These are phyloP conservation scores for Perizoma affinitatum DNA, from an alignment of 2,888 invertebrate species.

Conservation along the genomic window DNA sequence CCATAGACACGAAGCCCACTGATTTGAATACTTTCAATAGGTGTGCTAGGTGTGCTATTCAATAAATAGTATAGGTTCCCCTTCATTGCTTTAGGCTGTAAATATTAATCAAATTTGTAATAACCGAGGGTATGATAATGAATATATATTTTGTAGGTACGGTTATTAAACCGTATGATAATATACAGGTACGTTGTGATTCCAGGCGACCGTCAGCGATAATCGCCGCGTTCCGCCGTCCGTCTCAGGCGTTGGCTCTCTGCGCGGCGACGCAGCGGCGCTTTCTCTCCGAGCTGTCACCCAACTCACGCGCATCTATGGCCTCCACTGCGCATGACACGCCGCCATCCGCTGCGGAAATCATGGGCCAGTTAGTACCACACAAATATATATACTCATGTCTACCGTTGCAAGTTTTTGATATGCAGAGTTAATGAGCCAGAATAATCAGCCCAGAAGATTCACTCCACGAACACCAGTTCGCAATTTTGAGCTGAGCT, in stretches of 20 bases:
- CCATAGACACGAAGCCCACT: too few species aligned
- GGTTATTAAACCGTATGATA: too few species aligned
- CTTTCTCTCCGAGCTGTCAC: slow-evolving; percentile 70
- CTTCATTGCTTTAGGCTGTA: too few species aligned
- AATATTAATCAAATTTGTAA: too few species aligned
- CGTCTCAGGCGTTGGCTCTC: slow-evolving; percentile 84
- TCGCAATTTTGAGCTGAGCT: too few species aligned
- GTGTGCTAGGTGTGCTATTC: too few species aligned
- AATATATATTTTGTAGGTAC: too few species aligned
- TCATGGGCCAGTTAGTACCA: slow-evolving; percentile 71
- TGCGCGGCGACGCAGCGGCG: slow-evolving; percentile 81
- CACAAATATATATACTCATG: background rate
- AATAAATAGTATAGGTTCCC: too few species aligned
- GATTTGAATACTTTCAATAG: too few species aligned
- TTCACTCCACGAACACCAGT: too few species aligned
- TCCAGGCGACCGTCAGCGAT: slow-evolving; percentile 85
- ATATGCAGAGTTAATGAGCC: background rate
- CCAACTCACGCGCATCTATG: slow-evolving; percentile 69
- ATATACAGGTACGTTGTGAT: slow-evolving; percentile 2
- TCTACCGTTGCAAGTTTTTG: background rate
- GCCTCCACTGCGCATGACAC: slow-evolving; percentile 68
- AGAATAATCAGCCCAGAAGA: too few species aligned
- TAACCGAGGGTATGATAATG: too few species aligned
- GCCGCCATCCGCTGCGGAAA: slow-evolving; percentile 70
- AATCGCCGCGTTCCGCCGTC: slow-evolving; percentile 85